Percentiles rank a stretch among this genome's conserved stretches.
phyloP scores from a whole-genome alignment of 2,888 invertebrate genomes.

The Boloria euphrosyne region DNA sequence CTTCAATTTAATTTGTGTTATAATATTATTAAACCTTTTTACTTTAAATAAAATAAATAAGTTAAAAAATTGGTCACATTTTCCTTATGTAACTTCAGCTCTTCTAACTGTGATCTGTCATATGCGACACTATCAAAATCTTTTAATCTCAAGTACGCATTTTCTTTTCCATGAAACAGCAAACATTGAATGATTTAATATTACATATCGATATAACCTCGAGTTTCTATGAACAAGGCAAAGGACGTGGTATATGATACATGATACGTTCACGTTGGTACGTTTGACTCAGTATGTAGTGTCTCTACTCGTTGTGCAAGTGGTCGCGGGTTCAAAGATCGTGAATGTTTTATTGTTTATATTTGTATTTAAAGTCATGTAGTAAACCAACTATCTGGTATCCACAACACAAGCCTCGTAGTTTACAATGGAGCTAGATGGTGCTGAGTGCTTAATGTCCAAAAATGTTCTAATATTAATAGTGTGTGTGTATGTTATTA shows the following conservation, averaged over 20 bases:
- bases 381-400: too few species aligned
- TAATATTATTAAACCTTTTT: background rate
- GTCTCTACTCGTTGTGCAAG: too few species aligned
- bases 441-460: too few species aligned
- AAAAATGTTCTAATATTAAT: too few species aligned
- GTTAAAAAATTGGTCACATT: background rate
- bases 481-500: too few species aligned
- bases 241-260: slow-evolving; percentile 28
- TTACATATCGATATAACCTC: slow-evolving; percentile 34
- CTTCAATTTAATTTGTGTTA: too few species aligned
- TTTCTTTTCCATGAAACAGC: slow-evolving; percentile 20
- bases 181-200: slow-evolving; percentile 14
- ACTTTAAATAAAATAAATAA: background rate
- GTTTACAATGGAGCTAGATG: too few species aligned
- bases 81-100: slow-evolving; percentile 1
- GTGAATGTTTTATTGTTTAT: too few species aligned
- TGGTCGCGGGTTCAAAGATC: too few species aligned
- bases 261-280: background rate
- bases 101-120: slow-evolving; percentile 48
- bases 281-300: too few species aligned
- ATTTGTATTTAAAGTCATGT: too few species aligned
- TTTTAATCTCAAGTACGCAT: slow-evolving; percentile 40
- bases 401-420: too few species aligned
- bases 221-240: slow-evolving; percentile 35
- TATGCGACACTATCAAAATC: slow-evolving; percentile 53